A percentile compares a stretch with the other conserved stretches of the same genome.
phyloP scores from a whole-genome alignment of 2,113 vertebrate species.

The Sphyrna mokarran region DNA sequence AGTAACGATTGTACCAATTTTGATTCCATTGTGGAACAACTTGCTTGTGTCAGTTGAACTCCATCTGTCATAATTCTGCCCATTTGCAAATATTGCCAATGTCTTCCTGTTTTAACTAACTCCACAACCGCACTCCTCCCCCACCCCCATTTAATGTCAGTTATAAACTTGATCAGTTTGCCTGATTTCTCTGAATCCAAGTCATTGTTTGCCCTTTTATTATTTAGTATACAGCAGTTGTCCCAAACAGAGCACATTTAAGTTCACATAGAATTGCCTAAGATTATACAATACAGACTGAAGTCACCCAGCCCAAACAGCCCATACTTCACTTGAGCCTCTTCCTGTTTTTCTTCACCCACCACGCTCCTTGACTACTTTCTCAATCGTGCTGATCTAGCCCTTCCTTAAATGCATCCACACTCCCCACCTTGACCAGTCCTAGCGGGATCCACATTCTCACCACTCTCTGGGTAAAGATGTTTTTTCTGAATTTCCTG shows the following conservation, averaged over 20 bases:
- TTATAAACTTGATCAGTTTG: not conserved
- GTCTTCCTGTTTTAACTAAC: not conserved
- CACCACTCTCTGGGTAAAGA: too few relatives aligned
- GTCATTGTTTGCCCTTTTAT: not conserved
- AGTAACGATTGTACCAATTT: not conserved
- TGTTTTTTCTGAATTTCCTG: too few relatives aligned
- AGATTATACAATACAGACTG: not conserved
- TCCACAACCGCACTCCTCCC: not conserved
- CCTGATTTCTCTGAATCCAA: not conserved
- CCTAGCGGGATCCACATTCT: not conserved
- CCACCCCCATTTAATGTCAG: not conserved
- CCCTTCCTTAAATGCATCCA: not conserved
- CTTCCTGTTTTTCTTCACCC: not conserved
- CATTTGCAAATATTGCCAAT: not conserved
- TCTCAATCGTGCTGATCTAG: not conserved
- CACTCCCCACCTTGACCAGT: not conserved
- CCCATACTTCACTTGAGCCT: not conserved
- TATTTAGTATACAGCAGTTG: not conserved
- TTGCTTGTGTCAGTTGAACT: not conserved
- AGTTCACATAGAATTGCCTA: not conserved
- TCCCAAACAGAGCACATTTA: not conserved
- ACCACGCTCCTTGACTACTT: not conserved
- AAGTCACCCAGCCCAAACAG: not conserved
- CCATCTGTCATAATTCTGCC: not conserved
- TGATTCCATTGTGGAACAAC: not conserved